A percentile compares a stretch with the other conserved stretches of the same genome.
Conservation (phyloP, 37 sponge, comb jelly and placozoan genomes). For the Hexactinellida sp. region DNA sequence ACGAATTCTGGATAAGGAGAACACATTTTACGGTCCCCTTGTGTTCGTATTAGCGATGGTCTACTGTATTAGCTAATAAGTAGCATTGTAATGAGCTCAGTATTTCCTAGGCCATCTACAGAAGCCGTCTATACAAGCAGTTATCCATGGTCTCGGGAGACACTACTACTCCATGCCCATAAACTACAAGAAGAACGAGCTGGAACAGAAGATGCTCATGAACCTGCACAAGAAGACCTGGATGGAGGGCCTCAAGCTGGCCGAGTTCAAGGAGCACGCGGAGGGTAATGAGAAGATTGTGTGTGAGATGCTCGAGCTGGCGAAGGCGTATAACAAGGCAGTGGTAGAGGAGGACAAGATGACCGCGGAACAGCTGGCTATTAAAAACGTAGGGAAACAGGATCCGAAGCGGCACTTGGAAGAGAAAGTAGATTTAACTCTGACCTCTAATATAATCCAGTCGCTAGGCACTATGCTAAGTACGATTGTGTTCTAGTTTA, state of each 20-base stretch:
- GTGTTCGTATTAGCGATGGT: too few species aligned
- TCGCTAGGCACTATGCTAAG: conserved; percentile 93
- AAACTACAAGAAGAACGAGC: conserved; percentile 92
- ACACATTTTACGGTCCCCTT: too few species aligned
- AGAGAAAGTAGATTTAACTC: conserved; percentile 80
- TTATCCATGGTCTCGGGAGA: conserved; percentile 92
- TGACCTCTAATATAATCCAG: conserved; percentile 91
- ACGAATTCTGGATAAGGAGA: too few species aligned
- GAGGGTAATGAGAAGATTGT: conserved; percentile 52
- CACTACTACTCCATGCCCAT: conserved; percentile 96
- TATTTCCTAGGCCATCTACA: conserved; percentile 64
- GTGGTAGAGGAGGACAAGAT: conserved; percentile 83
- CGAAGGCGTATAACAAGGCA: conserved; percentile 76
- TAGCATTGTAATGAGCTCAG: background rate
- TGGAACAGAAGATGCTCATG: conserved; percentile 98
- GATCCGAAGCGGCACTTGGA: conserved; percentile 97
- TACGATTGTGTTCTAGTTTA: conserved; percentile 87
- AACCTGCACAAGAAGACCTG: conserved; percentile 95
- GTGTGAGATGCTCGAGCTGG: conserved; percentile 87
- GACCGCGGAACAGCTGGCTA: conserved; percentile 84
- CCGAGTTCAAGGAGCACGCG: conserved; percentile 69
- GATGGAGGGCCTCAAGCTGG: conserved; percentile 81
- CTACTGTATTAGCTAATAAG: too few species aligned
- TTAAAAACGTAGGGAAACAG: conserved; percentile 95
- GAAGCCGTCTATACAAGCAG: conserved; percentile 97